These are phyloP conservation scores for Cremastobaeus sp. DNA, from an alignment of 2,888 invertebrate species.

Conservation along the genomic window DNA sequence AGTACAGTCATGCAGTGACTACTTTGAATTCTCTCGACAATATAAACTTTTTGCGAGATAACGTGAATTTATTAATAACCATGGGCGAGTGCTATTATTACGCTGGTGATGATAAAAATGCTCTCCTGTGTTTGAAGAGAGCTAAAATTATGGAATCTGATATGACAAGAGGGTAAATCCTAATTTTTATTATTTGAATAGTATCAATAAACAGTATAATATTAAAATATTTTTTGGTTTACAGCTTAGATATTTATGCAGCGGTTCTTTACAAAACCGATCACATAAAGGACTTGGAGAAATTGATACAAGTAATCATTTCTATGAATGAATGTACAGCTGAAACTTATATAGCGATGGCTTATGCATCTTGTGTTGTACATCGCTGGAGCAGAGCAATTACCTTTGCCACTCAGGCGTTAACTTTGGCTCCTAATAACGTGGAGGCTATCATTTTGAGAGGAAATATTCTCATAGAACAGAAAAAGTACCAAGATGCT, in stretches of 20 bases:
- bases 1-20: conserved; percentile 84
- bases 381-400: conserved; percentile 84
- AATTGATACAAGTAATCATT: conserved; percentile 80
- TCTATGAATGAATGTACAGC: conserved; percentile 80
- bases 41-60: conserved; percentile 83
- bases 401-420: conserved; percentile 87
- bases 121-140: conserved; percentile 78
- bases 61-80: conserved; percentile 83
- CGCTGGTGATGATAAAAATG: conserved; percentile 50
- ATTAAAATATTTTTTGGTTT: background rate
- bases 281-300: conserved; percentile 82
- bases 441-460: conserved; percentile 87
- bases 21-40: conserved; percentile 85
- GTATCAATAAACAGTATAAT: no score
- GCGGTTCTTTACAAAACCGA: conserved; percentile 82
- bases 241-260: conserved; percentile 83
- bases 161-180: conserved; percentile 72
- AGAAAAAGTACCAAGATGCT: conserved; percentile 84
- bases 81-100: conserved; percentile 83
- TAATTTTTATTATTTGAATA: background rate
- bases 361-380: conserved; percentile 83
- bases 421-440: conserved; percentile 82
- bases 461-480: conserved; percentile 83
- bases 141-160: conserved; percentile 76
- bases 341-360: conserved; percentile 88